Conservation (phyloP, 2,797 vertebrate genomes). For the Xenentodon cancila region DNA sequence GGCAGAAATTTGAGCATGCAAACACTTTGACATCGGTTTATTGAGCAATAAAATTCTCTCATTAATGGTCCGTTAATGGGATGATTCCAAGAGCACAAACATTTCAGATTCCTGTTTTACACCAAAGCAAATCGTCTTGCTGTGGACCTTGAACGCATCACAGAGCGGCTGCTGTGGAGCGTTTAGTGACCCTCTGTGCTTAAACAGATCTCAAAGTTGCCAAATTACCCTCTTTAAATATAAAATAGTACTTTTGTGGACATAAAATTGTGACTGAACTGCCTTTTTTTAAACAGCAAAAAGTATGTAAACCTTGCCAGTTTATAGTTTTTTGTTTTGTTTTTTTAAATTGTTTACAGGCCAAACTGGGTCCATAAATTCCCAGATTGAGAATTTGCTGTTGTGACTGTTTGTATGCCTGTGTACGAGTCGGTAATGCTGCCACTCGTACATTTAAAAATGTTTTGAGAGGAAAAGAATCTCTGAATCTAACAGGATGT, state of each 20-base stretch:
- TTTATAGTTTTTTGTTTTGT: slow-evolving; percentile 38
- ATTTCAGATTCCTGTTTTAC: slow-evolving; percentile 38
- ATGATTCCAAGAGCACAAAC: slow-evolving; percentile 25
- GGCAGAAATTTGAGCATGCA: neutral
- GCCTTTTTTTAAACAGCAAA: slow-evolving; percentile 13
- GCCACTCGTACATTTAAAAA: slow-evolving; percentile 51
- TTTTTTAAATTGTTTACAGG: slow-evolving; percentile 67
- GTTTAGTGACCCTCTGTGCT: slow-evolving; percentile 53
- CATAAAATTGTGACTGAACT: slow-evolving; percentile 39
- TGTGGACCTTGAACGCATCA: slow-evolving; percentile 1
- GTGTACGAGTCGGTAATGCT: slow-evolving; percentile 38
- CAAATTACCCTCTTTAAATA: slow-evolving; percentile 52
- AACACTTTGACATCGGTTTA: slow-evolving; percentile 24
- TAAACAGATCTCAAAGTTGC: slow-evolving; percentile 66
- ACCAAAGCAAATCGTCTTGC: slow-evolving; percentile 58
- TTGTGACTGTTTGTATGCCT: slow-evolving; percentile 30
- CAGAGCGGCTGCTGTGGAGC: slow-evolving; percentile 18
- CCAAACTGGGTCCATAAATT: slow-evolving; percentile 32
- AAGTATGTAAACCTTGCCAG: slow-evolving; percentile 39
- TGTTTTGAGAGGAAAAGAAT: slow-evolving; percentile 45
- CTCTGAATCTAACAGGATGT: slow-evolving; percentile 57
- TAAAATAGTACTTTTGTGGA: slow-evolving; percentile 42
- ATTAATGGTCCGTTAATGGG: neutral
- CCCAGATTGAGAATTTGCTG: slow-evolving; percentile 26
- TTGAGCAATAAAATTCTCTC: slow-evolving; percentile 70